phyloP scores from a whole-genome alignment of 2,888 invertebrate species.

The Rhodophaea formosa region DNA sequence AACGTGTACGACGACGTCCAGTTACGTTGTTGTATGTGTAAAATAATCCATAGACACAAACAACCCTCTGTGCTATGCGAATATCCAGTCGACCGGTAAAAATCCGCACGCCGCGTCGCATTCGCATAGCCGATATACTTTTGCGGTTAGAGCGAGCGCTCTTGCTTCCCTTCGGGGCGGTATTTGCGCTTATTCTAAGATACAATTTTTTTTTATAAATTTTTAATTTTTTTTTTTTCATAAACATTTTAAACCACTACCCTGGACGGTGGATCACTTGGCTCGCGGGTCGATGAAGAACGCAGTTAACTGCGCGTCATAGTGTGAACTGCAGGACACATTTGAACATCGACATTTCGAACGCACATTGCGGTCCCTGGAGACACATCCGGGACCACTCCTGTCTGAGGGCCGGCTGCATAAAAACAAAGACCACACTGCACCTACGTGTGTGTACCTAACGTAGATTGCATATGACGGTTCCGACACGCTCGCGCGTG shows the following conservation, averaged over 20 bases:
- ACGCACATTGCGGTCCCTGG: slow-evolving; percentile 48
- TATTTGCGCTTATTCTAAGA: no score
- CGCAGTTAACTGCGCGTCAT: slow-evolving; percentile 73
- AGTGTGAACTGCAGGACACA: slow-evolving; percentile 77
- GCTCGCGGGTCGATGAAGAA: slow-evolving; percentile 83
- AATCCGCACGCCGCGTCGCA: no score
- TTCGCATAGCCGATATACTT: no score
- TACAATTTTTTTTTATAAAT: no score
- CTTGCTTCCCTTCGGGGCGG: slow-evolving; percentile 63
- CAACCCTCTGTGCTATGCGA: no score
- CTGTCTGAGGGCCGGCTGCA: slow-evolving; percentile 15
- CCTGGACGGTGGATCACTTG: slow-evolving; percentile 69
- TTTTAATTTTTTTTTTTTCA: no score
- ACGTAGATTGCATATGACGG: slow-evolving; percentile 50
- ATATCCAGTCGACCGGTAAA: no score
- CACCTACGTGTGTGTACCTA: slow-evolving; percentile 53
- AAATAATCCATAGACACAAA: no score
- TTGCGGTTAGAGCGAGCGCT: no score
- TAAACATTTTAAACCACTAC: neutral
- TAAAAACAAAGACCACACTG: slow-evolving; percentile 32
- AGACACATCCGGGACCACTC: slow-evolving; percentile 65
- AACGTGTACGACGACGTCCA: slow-evolving; percentile 28
- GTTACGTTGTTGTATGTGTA: no score
- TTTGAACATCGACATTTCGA: slow-evolving; percentile 82
- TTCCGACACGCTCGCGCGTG: slow-evolving; percentile 66